phyloP scores from a whole-genome alignment of 2,797 vertebrate species.

The Eptatretus atami region DNA sequence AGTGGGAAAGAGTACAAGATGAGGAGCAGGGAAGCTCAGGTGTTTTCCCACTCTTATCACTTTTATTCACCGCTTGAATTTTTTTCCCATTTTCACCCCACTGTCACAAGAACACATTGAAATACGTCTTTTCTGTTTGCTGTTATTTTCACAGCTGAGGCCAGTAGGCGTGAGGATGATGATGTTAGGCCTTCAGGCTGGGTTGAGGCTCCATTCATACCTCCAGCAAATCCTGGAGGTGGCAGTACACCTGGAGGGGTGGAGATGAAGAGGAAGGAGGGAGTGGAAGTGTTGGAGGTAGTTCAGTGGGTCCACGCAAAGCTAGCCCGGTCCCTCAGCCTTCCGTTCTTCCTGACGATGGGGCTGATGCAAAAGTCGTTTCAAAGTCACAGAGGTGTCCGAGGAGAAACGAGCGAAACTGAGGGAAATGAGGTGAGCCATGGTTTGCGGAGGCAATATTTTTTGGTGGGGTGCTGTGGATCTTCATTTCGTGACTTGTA shows the following conservation, averaged over 20 bases:
- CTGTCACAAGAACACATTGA: too few species aligned
- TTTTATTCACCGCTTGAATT: too few species aligned
- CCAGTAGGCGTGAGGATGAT: too few species aligned
- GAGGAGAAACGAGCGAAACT: conserved; percentile 87
- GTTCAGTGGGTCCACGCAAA: too few species aligned
- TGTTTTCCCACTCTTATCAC: not conserved
- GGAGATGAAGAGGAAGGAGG: not conserved
- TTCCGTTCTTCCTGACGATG: conserved; percentile 23
- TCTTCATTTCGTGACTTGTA: not conserved
- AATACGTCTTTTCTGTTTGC: too few species aligned
- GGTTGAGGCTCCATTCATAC: not conserved
- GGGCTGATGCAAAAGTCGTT: conserved; percentile 31
- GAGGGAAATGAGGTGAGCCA: conserved; percentile 61
- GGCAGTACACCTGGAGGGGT: not conserved
- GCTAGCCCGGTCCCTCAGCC: too few species aligned
- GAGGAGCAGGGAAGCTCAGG: not conserved
- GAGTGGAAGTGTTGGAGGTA: not conserved
- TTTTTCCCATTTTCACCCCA: too few species aligned
- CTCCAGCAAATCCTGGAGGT: not conserved
- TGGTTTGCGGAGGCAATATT: not conserved
- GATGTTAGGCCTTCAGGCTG: too few species aligned
- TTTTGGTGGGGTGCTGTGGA: not conserved
- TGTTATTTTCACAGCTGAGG: too few species aligned
- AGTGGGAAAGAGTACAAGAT: conserved; percentile 3
- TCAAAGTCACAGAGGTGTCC: conserved; percentile 66